Conservation (phyloP, 1,140 invertebrate species). For the Micrasema longulum region DNA sequence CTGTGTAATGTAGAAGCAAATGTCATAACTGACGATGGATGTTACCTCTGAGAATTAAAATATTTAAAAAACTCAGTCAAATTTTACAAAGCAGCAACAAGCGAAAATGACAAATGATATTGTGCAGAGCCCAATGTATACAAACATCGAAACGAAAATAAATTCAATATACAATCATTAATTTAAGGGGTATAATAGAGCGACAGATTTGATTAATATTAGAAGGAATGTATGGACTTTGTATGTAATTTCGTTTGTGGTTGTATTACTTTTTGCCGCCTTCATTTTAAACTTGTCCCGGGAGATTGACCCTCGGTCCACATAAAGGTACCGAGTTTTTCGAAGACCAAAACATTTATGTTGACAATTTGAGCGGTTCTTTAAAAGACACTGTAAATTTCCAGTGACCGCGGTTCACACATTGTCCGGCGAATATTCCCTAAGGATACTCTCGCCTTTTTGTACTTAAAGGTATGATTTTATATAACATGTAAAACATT, state of each 20-base stretch:
- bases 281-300: conserved; percentile 3
- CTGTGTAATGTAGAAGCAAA: not conserved
- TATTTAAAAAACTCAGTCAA: not conserved
- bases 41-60: conserved; percentile 16
- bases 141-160: not conserved
- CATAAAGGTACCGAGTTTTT: conserved; percentile 14
- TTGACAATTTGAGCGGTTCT: conserved; percentile 32
- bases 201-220: conserved; percentile 34
- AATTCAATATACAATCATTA: not conserved
- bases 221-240: not conserved
- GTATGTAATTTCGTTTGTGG: not conserved
- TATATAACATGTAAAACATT: too few species aligned
- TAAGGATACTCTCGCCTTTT: not conserved
- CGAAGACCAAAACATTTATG: conserved; percentile 21
- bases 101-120: not conserved
- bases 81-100: too few species aligned
- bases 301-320: conserved; percentile 20
- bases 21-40: conserved; percentile 19
- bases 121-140: not conserved
- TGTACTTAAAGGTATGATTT: too few species aligned
- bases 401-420: conserved; percentile 11
- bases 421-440: conserved; percentile 25
- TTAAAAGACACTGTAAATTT: conserved; percentile 1
- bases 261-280: not conserved
- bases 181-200: not conserved